Conservation (phyloP, 2,888 invertebrate species). For the Amphipyra berbera region DNA sequence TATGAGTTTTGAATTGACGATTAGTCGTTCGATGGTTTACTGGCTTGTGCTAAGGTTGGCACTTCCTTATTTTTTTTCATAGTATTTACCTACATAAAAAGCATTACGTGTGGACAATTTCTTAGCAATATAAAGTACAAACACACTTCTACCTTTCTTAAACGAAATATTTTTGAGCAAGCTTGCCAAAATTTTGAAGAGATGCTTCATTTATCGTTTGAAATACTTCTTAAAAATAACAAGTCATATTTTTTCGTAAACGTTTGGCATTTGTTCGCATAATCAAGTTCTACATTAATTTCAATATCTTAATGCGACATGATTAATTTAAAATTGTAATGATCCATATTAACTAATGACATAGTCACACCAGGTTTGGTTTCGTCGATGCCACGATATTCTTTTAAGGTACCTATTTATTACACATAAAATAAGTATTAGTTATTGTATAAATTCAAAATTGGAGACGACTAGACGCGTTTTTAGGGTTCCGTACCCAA, state of each 20-base stretch:
- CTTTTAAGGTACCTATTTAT: not conserved
- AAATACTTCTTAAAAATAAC: too few relatives aligned
- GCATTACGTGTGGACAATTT: too few relatives aligned
- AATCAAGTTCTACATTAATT: conserved; percentile 1
- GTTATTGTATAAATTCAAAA: not conserved
- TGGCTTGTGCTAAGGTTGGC: conserved; percentile 16
- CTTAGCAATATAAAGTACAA: too few relatives aligned
- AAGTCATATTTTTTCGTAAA: too few relatives aligned
- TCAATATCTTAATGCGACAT: conserved; percentile 16
- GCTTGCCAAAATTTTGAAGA: too few relatives aligned
- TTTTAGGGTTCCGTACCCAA: too few relatives aligned
- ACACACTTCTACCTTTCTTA: too few relatives aligned
- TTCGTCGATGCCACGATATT: conserved; percentile 1
- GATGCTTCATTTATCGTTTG: too few relatives aligned
- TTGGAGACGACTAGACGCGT: conserved; percentile 30
- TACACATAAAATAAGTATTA: not conserved
- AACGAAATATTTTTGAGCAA: too few relatives aligned
- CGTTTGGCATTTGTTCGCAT: conserved; percentile 5
- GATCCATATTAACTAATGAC: conserved; percentile 10
- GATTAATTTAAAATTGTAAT: conserved; percentile 20
- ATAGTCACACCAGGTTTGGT: not conserved
- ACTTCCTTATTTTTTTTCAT: not conserved
- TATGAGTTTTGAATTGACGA: conserved; percentile 30
- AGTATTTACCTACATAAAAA: not conserved
- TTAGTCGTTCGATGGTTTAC: conserved; percentile 41